Evolutionary conservation across 1,140 invertebrate genomes (phyloP).

Genomic region (Arion vulgaris): DNA sequence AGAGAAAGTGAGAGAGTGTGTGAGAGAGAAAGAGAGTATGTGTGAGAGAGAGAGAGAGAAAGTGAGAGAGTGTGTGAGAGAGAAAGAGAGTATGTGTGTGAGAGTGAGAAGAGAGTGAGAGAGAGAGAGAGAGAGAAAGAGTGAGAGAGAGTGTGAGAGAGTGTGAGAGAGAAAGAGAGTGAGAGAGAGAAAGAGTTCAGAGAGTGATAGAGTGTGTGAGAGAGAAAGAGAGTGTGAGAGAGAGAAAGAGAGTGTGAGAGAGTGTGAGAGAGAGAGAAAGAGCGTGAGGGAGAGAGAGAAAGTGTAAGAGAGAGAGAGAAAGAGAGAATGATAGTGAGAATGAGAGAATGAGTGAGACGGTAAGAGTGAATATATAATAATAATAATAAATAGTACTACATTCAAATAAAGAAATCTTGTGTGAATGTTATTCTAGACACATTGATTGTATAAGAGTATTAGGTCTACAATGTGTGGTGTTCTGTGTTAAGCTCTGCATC

Average conservation of each 20-base stretch:
- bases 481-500: too few species aligned
- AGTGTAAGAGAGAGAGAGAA: background rate
- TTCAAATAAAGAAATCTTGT: too few species aligned
- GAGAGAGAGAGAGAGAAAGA: constrained; percentile 40
- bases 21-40: background rate
- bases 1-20: background rate
- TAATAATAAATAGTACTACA: too few species aligned
- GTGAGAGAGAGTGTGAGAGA: constrained; percentile 14
- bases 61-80: background rate
- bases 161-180: too few species aligned
- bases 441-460: too few species aligned
- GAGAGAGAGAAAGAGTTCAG: constrained; percentile 3
- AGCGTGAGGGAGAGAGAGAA: background rate
- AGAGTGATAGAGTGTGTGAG: background rate
- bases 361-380: too few species aligned
- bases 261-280: background rate
- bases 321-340: constrained; percentile 13
- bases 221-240: background rate
- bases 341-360: constrained; percentile 5
- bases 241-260: background rate
- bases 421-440: too few species aligned
- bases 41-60: background rate
- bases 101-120: background rate
- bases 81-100: background rate
- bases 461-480: too few species aligned